Conservation (phyloP, 2,888 invertebrate species). For the Noctuana brunneofusca region DNA sequence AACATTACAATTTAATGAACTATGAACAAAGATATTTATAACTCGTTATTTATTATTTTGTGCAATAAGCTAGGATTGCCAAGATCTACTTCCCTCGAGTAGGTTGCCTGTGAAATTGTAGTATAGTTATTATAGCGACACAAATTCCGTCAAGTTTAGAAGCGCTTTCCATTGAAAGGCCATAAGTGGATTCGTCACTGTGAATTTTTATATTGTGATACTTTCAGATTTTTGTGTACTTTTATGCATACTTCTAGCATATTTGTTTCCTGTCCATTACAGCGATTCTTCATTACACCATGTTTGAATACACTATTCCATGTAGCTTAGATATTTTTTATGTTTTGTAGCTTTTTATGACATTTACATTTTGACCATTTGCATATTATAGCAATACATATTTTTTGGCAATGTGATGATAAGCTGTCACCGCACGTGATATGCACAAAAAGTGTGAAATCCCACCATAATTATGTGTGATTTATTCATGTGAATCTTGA, state of each 20-base stretch:
- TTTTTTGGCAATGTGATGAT: slow-evolving; percentile 11
- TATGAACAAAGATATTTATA: too few species aligned
- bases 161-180: background rate
- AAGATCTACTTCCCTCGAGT: too few species aligned
- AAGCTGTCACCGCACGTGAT: slow-evolving; percentile 16
- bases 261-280: slow-evolving; percentile 1
- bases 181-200: background rate
- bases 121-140: background rate
- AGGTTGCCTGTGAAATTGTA: background rate
- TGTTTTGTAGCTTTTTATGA: slow-evolving; percentile 18
- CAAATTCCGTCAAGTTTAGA: too few species aligned
- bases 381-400: slow-evolving; percentile 51
- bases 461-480: slow-evolving; percentile 4
- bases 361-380: slow-evolving; percentile 53
- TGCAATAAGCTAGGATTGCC: too few species aligned
- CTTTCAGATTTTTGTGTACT: background rate
- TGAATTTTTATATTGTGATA: background rate
- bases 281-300: slow-evolving; percentile 13
- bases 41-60: too few species aligned
- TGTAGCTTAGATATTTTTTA: slow-evolving; percentile 22
- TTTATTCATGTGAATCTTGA: background rate
- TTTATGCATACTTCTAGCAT: slow-evolving; percentile 4
- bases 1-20: too few species aligned
- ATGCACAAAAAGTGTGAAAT: slow-evolving; percentile 10
- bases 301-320: slow-evolving; percentile 33